Evolutionary conservation across 2,113 vertebrate species (phyloP).

Genomic region (Myiozetetes cayanensis): DNA sequence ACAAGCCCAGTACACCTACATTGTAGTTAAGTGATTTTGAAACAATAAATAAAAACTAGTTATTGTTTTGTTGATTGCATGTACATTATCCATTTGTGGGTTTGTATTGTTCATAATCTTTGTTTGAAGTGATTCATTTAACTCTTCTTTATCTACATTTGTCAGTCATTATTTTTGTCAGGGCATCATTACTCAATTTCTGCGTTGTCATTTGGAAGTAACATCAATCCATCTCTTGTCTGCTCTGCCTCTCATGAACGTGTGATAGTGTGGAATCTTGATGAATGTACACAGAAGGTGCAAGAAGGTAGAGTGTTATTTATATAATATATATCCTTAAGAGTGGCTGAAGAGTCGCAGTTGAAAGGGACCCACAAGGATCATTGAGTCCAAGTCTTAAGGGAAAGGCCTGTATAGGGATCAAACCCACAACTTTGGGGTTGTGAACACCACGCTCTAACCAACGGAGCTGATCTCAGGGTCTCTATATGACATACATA

Average conservation of each 20-base stretch:
- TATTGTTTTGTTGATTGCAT: neutral
- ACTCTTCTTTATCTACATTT: neutral
- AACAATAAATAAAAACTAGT: neutral
- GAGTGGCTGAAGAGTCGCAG: neutral
- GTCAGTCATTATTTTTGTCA: slow-evolving; percentile 74
- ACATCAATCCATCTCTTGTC: slow-evolving; percentile 61
- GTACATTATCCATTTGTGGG: neutral
- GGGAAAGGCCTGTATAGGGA: neutral
- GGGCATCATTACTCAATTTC: slow-evolving; percentile 82
- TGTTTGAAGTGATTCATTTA: neutral
- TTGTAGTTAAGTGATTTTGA: neutral
- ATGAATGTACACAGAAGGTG: slow-evolving; percentile 67
- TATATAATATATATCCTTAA: neutral
- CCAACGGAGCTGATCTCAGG: neutral
- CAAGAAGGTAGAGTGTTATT: slow-evolving; percentile 69
- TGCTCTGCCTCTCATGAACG: slow-evolving; percentile 86
- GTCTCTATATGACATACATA: neutral
- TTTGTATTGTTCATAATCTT: neutral
- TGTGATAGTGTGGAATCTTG: slow-evolving; percentile 83
- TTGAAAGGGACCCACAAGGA: neutral
- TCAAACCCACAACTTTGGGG: neutral
- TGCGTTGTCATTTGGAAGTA: slow-evolving; percentile 80
- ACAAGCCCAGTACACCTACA: neutral
- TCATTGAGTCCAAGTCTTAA: neutral
- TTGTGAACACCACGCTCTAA: neutral